A percentile compares a stretch with the other conserved stretches of the same genome.
Conservation (phyloP, 2,888 invertebrate genomes). For the Patella caerulea region DNA sequence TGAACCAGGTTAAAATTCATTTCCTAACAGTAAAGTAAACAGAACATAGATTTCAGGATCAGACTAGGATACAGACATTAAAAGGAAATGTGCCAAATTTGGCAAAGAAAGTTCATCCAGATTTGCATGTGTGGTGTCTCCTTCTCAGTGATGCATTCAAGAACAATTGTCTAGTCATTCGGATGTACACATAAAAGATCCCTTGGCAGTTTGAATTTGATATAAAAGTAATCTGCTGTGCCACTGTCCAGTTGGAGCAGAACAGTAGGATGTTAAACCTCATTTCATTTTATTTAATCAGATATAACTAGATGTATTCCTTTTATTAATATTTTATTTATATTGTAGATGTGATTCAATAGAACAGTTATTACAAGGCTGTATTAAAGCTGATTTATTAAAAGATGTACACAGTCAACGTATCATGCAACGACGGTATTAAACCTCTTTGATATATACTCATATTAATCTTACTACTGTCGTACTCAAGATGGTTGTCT, state of each 20-base stretch:
- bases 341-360: slow-evolving; percentile 82
- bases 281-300: background rate
- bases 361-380: slow-evolving; percentile 85
- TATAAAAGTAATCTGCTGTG: too few species aligned
- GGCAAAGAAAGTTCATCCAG: too few species aligned
- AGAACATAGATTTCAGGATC: background rate
- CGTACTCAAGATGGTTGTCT: too few species aligned
- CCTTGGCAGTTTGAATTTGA: too few species aligned
- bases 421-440: slow-evolving; percentile 77
- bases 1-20: background rate
- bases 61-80: background rate
- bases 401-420: slow-evolving; percentile 84
- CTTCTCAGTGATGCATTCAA: too few species aligned
- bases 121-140: too few species aligned
- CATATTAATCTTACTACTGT: too few species aligned
- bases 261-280: too few species aligned
- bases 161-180: too few species aligned
- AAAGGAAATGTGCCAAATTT: background rate
- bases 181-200: too few species aligned
- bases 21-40: background rate
- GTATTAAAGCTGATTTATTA: slow-evolving; percentile 80
- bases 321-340: background rate
- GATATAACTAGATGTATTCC: background rate
- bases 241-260: too few species aligned
- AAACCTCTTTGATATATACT: too few species aligned